Evolutionary conservation across 2,888 invertebrate genomes (phyloP), one percentile per base, ranked within the genome.

Genomic region (Lissonota sp.): DNA sequence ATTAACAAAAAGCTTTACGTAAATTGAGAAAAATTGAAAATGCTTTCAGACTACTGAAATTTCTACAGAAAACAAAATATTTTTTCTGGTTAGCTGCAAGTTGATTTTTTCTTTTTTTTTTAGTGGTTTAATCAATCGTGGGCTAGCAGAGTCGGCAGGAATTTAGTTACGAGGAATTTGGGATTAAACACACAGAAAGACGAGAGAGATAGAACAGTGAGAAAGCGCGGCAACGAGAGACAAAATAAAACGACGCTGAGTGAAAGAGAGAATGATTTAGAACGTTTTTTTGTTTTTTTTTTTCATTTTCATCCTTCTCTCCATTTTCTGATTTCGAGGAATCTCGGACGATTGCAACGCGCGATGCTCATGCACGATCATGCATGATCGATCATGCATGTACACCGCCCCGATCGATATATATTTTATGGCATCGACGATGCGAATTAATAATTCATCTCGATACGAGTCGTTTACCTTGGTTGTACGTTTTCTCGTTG

Each of bases 381-480:
- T 44, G 26, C 26, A 26, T 26, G 26, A 26, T 26, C 42, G 51
- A 7, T 76, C 58, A 51, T 40, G 26, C 26, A 26, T 26, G 26
- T 26, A 2, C 26, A 26, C 26, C 26, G 26, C 26, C 26, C 26
- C 26, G 51, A 39, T 64, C 16, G 58, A 44, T 57, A 12, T 51
- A 58, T 46, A 42, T 39, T 58, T 37, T 26, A 37, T 60, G 42
- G 14, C n/a, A 37, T 57, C 8, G 37, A 63, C 6, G 42, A 49
- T 64, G 51, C 51, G 26, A 71, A 75, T 80, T 64, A 53, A 60
- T 75, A 44, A 70, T 53, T 73, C 46, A 82, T 80, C 66, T 44
- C 44, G 60, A 46, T 60, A 16, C 71, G 77, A 57, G 57, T 57
- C 7, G 67, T 53, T 93, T 94, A 97, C 97, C 96, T 97, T 97